These are phyloP conservation scores for Dinothrombium tinctorium DNA, from an alignment of 1,140 invertebrate genomes.

Conservation along the genomic window DNA sequence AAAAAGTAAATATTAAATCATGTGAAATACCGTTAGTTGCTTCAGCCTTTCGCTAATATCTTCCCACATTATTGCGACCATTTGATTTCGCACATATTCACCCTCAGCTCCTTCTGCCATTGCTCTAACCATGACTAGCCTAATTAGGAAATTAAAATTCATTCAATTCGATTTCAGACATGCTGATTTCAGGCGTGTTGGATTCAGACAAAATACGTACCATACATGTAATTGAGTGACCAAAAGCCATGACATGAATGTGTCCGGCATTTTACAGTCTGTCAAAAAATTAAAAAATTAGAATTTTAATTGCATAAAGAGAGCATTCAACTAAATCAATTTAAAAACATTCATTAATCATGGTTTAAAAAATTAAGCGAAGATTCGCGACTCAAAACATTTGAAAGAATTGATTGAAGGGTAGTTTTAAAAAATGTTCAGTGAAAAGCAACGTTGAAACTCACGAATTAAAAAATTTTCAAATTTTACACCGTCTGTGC, in stretches of 20 bases:
- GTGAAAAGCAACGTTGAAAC: too few relatives aligned
- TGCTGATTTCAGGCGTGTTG: too few relatives aligned
- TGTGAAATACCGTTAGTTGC: not conserved
- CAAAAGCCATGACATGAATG: not conserved
- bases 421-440: too few relatives aligned
- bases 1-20: not conserved
- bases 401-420: too few relatives aligned
- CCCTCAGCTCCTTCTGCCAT: not conserved
- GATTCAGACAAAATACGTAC: not conserved
- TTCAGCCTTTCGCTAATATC: not conserved
- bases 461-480: too few relatives aligned
- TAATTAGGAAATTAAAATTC: not conserved
- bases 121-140: not conserved
- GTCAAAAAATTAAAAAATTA: too few relatives aligned
- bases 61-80: not conserved
- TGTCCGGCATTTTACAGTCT: not conserved
- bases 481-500: too few relatives aligned
- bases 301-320: too few relatives aligned
- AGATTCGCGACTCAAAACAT: too few relatives aligned
- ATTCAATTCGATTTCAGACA: not conserved
- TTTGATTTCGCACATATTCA: not conserved
- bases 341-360: too few relatives aligned
- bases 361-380: too few relatives aligned
- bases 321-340: too few relatives aligned
- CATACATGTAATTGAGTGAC: slow-evolving; percentile 1